Evolutionary conservation across 2,888 invertebrate species (phyloP).

Genomic region (Netelia virgata): DNA sequence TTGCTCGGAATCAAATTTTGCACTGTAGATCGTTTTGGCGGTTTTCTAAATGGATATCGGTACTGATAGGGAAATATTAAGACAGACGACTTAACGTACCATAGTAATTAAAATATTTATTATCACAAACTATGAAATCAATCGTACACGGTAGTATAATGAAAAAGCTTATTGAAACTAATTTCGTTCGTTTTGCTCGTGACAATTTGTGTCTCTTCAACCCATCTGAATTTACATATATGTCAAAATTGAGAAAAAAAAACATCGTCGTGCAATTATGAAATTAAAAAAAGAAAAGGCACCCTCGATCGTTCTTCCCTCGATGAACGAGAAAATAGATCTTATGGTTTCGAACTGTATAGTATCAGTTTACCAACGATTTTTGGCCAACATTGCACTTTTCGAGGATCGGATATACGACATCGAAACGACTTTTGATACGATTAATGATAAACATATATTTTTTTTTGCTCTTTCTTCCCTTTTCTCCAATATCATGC

Average conservation of each 20-base stretch:
- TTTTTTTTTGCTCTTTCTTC: slow-evolving; percentile 25
- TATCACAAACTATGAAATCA: slow-evolving; percentile 84
- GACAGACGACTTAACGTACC: not conserved
- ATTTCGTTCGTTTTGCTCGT: slow-evolving; percentile 44
- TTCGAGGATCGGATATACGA: slow-evolving; percentile 53
- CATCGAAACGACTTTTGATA: slow-evolving; percentile 37
- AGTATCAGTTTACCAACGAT: slow-evolving; percentile 30
- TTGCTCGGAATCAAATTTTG: too few relatives aligned
- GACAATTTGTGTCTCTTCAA: slow-evolving; percentile 30
- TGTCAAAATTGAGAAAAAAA: slow-evolving; percentile 6
- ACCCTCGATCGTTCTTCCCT: slow-evolving; percentile 7
- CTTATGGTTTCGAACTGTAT: slow-evolving; percentile 43
- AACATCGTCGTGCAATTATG: not conserved
- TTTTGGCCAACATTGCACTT: slow-evolving; percentile 68
- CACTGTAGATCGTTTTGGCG: not conserved
- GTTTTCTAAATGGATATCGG: not conserved
- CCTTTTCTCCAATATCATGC: slow-evolving; percentile 25
- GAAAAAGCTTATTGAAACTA: slow-evolving; percentile 75
- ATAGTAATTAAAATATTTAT: slow-evolving; percentile 81
- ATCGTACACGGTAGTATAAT: slow-evolving; percentile 80
- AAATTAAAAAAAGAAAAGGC: not conserved
- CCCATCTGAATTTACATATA: slow-evolving; percentile 16
- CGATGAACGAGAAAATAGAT: slow-evolving; percentile 14
- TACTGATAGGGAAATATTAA: not conserved
- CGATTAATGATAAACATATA: slow-evolving; percentile 4